Conservation (phyloP, 2,113 vertebrate species). For the Etheostoma spectabile region DNA sequence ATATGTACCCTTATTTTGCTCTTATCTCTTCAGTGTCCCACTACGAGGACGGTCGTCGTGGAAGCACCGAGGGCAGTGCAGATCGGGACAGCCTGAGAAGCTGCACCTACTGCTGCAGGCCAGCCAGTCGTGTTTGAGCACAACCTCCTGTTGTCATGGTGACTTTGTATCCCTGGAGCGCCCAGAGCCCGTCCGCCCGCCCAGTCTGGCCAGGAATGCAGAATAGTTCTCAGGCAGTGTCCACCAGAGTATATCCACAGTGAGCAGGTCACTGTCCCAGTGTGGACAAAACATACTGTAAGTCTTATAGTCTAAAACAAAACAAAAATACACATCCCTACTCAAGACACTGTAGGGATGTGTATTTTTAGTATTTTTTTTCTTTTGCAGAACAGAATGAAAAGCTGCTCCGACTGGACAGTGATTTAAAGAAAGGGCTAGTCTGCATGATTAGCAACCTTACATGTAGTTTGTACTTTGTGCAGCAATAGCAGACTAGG, state of each 20-base stretch:
- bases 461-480: constrained; percentile 28
- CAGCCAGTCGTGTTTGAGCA: constrained; percentile 85
- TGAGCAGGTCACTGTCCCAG: constrained; percentile 40
- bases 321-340: constrained; percentile 26
- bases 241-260: constrained; percentile 61
- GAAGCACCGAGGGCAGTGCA: constrained; percentile 78
- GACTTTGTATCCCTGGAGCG: constrained; percentile 54
- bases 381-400: constrained; percentile 19
- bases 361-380: not conserved
- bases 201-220: constrained; percentile 84
- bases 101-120: constrained; percentile 87
- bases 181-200: constrained; percentile 62
- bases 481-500: constrained; percentile 1
- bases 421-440: constrained; percentile 24
- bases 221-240: constrained; percentile 72
- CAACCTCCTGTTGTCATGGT: constrained; percentile 47
- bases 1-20: constrained; percentile 3
- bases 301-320: constrained; percentile 9
- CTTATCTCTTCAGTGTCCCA: constrained; percentile 77
- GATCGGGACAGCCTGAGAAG: constrained; percentile 85
- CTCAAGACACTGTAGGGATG: not conserved
- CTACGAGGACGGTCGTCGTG: constrained; percentile 81
- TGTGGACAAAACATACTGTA: constrained; percentile 22
- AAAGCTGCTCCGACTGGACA: constrained; percentile 17
- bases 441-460: constrained; percentile 28